Evolutionary conservation across 2,113 vertebrate genomes (phyloP), one percentile per base, ranked within the genome.

Genomic region (Lepus europaeus): DNA sequence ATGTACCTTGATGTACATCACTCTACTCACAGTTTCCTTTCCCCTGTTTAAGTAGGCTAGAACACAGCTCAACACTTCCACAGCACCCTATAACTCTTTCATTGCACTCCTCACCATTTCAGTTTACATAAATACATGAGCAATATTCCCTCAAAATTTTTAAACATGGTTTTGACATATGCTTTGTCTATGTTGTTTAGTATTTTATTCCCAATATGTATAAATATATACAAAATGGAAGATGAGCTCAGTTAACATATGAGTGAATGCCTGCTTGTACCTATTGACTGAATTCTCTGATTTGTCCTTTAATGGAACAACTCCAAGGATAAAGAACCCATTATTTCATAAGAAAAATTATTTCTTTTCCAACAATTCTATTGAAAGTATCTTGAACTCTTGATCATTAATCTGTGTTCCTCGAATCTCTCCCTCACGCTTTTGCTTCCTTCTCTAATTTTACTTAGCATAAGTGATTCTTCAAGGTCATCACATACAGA

Each of bases 361-460:
- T 80, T 90, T 87, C 4, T 72, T 63, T 90, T 91, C 79, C 63
- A 82, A 85, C 17, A 88, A 70, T 23, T 76, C 33, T 49, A 39
- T 77, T 59, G 81, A 53, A 92, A 87, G 6, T n/a, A 23, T 9
- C 8, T 77, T 61, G 19, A 72, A 59, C 56, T 53, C 39, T 31
- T 80, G 72, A 74, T 69, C 36, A 17, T 70, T 76, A 74, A 61
- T 76, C 53, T 59, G 1, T 90, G 66, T 69, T 9, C 59, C 29
- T 88, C 4, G 69, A 61, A 90, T 76, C 84, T 81, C 61, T 73
- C 51, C 27, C 17, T 68, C 7, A 22, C 29, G 19, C 72, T 76
- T 90, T n/a, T 85, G 22, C 72, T 78, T 95, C 66, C 17, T n/a
- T 20, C 23, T 93, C n/a, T 79, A 8, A 72, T 69, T 90, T 74